Base-by-base conservation (phyloP, 2,797 vertebrate species). In the Gymnocypris eckloni region DNA sequence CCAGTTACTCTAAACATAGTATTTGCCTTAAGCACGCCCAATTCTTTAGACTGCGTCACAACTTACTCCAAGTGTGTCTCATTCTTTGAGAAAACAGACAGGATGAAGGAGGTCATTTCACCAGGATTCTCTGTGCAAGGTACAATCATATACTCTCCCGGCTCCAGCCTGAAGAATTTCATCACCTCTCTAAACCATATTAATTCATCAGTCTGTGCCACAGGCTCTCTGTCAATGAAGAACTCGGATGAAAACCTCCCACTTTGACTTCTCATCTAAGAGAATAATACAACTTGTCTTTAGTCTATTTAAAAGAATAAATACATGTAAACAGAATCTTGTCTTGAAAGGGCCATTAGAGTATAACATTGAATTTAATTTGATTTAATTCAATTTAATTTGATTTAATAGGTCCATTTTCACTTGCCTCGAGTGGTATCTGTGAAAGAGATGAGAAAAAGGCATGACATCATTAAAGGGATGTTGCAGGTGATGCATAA, bases 71-170 rank as follows among this genome's bases (percentile, higher is more conserved):
- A 70, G 0, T 87, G 78, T 1, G 73, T 89, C 79, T 94, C 84
- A 10, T 56, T 61, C 89, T 93, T 95, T 86, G 91, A 93, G 84
- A 91, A 50, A 79, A 95, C 88, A 37, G 89, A 92, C 59, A 96
- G 84, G 86, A 95, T 16, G 86, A 94, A 95, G 61, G 93, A 93
- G 7, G 90, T 91, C 0, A 88, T 87, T 52, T 93, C 86, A 1
- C 92, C 89, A 64, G 91, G 86, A 0, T 37, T 45, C 22, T 59
- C 89, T 6, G 94, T 93, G 64, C 90, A 92, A 0, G 94, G 95
- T 16, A 95, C 92, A 0, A 95, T 92, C 75, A 96, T 75, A 71
- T 95, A 95, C 33, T 93, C 90, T 1, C 90, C 95, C 0, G 95
- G 90, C 43, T 86, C 89, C 79, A 96, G 87, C 0, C 0, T 9